Evolutionary conservation across 2,113 vertebrate genomes (phyloP).

Genomic region (Raja brachyura): DNA sequence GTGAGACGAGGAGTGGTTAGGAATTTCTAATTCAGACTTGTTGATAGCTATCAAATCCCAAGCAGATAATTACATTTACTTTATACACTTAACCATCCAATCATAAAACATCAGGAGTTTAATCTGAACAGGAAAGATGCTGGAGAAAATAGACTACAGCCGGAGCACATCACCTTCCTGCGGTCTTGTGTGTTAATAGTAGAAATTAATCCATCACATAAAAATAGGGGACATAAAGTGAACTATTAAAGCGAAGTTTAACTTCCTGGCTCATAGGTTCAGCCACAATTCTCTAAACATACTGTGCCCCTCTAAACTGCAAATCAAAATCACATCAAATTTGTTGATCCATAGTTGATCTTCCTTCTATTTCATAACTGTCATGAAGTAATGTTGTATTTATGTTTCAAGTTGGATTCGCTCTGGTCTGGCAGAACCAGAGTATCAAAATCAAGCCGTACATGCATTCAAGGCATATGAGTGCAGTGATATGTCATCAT

Average conservation of each 20-base stretch:
- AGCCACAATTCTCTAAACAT: neutral
- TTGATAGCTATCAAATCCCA: constrained; percentile 29
- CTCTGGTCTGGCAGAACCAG: neutral
- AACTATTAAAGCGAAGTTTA: constrained; percentile 19
- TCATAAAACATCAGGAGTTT: constrained; percentile 42
- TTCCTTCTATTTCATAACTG: neutral
- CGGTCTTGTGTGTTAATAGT: constrained; percentile 40
- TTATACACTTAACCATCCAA: constrained; percentile 38
- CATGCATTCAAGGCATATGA: neutral
- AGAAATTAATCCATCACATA: constrained; percentile 47
- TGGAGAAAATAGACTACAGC: constrained; percentile 43
- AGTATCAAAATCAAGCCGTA: neutral
- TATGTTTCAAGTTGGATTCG: neutral
- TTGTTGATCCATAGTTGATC: constrained; percentile 25
- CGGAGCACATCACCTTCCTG: constrained; percentile 43
- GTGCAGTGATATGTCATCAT: neutral
- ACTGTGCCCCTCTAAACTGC: neutral
- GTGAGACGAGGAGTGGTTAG: accelerated
- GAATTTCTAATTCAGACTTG: constrained; percentile 40
- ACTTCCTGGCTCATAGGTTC: neutral
- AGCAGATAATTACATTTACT: constrained; percentile 41
- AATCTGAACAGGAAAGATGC: constrained; percentile 46
- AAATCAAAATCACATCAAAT: constrained; percentile 7
- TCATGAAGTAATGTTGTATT: neutral
- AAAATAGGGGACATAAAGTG: constrained; percentile 41